Conservation (phyloP, 2,888 invertebrate species). For the Melinopterus prodromus region DNA sequence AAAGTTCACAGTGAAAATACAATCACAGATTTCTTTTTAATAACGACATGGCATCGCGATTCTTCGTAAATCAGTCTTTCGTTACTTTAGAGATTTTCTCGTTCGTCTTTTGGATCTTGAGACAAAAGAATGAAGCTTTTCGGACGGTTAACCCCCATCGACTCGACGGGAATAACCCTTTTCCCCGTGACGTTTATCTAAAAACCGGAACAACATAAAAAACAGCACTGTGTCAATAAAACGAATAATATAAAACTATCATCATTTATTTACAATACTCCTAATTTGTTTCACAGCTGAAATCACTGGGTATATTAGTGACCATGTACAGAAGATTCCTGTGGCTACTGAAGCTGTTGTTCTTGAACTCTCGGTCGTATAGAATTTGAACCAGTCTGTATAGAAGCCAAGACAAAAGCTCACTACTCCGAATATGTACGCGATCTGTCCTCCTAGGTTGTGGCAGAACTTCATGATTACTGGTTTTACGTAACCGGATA, state of each 20-base stretch:
- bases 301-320: constrained; percentile 49
- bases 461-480: constrained; percentile 52
- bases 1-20: not conserved
- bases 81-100: constrained; percentile 9
- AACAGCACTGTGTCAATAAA: not conserved
- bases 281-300: constrained; percentile 47
- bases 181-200: constrained; percentile 33
- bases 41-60: not conserved
- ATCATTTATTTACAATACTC: constrained; percentile 38
- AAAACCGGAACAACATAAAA: constrained; percentile 21
- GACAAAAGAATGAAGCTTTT: constrained; percentile 28
- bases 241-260: constrained; percentile 18
- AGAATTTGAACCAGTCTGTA: constrained; percentile 52
- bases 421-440: constrained; percentile 52
- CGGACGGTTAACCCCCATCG: constrained; percentile 34
- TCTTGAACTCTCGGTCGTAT: constrained; percentile 48
- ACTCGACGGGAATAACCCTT: constrained; percentile 30
- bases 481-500: constrained; percentile 46
- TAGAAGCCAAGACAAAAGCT: constrained; percentile 52
- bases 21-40: not conserved
- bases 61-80: not conserved
- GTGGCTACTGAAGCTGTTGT: constrained; percentile 49
- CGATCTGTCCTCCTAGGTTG: constrained; percentile 52
- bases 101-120: constrained; percentile 11
- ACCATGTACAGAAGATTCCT: constrained; percentile 50